These are phyloP conservation scores for Cryptus viduatorius DNA, from an alignment of 2,888 invertebrate species.

Conservation along the genomic window DNA sequence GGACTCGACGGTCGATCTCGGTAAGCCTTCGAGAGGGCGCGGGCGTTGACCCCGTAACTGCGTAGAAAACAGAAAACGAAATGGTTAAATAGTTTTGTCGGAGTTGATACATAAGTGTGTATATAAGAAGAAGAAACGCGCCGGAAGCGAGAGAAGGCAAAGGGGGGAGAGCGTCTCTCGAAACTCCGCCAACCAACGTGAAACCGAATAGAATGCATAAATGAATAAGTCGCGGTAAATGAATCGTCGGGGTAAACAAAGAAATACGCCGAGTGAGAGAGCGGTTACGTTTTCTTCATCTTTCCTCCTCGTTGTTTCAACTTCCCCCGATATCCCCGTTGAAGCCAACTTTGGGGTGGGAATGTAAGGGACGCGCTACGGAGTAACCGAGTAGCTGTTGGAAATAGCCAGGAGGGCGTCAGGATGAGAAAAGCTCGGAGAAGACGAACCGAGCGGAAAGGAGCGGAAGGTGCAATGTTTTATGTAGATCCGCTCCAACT, in stretches of 20 bases:
- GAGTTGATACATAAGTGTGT: constrained; percentile 1
- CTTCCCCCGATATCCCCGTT: too few species aligned
- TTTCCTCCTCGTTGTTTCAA: constrained; percentile 12
- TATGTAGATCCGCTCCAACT: constrained; percentile 67
- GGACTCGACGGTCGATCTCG: constrained; percentile 70
- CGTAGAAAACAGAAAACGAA: constrained; percentile 28
- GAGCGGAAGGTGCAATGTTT: constrained; percentile 63
- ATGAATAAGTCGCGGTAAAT: constrained; percentile 62
- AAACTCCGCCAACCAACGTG: not conserved
- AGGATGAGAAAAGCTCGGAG: not conserved
- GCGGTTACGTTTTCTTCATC: not conserved
- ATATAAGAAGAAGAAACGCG: not conserved
- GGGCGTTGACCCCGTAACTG: constrained; percentile 70
- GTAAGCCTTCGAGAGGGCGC: constrained; percentile 70
- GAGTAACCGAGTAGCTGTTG: constrained; percentile 4
- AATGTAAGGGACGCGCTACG: not conserved
- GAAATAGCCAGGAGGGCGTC: constrained; percentile 15
- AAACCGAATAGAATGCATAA: constrained; percentile 65
- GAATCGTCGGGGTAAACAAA: constrained; percentile 66
- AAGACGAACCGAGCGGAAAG: constrained; percentile 52
- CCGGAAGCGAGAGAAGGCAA: not conserved
- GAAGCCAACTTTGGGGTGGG: too few species aligned
- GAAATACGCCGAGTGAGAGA: constrained; percentile 52
- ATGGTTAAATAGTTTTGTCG: constrained; percentile 4
- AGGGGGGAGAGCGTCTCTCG: not conserved